Conservation (phyloP, 2,888 invertebrate species). For the Phengaris alcon region DNA sequence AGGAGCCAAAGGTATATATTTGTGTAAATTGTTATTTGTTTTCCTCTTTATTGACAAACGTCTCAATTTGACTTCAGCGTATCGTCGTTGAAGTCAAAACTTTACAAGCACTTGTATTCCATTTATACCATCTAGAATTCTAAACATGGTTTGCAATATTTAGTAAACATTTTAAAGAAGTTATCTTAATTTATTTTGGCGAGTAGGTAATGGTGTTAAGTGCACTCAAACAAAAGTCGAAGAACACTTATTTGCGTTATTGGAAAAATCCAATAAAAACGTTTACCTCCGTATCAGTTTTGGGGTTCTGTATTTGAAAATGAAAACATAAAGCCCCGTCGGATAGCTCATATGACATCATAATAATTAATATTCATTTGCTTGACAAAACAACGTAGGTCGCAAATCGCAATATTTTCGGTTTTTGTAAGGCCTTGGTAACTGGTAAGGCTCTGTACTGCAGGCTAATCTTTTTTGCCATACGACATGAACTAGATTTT, state of each 20-base stretch:
- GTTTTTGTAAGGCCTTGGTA: neutral
- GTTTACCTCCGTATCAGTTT: neutral
- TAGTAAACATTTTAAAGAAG: neutral
- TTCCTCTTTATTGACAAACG: no score
- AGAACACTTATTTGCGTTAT: neutral
- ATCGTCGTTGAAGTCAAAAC: no score
- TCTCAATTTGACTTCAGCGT: no score
- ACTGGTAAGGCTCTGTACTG: neutral
- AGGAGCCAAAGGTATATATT: neutral
- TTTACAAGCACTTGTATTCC: no score
- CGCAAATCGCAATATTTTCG: neutral
- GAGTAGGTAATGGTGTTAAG: constrained; percentile 14
- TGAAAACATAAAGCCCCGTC: neutral
- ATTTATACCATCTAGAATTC: no score
- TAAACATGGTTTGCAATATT: neutral
- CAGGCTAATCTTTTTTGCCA: no score
- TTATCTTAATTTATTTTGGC: neutral
- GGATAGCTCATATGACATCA: no score
- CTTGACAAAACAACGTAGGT: neutral
- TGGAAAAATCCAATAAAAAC: neutral
- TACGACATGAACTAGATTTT: no score
- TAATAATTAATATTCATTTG: no score
- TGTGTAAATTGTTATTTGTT: no score
- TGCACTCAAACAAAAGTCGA: constrained; percentile 7
- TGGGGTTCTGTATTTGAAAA: neutral